Base-by-base conservation (phyloP, 2,113 vertebrate species). In the Mus musculus region DNA sequence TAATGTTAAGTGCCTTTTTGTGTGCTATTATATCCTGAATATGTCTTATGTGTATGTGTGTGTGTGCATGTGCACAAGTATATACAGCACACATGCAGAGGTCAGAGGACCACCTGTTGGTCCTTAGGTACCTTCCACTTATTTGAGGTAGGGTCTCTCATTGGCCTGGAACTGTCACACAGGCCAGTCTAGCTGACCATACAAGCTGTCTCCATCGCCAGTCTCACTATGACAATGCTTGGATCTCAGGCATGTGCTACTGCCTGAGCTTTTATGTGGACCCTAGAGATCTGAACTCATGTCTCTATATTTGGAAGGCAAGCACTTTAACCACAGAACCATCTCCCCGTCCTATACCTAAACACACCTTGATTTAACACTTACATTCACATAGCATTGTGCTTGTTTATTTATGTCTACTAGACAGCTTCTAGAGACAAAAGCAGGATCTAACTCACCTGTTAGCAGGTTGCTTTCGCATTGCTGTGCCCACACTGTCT, bases 361-460 rank as follows among this genome's bases (percentile, higher is more conserved):
- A 77, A 88, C 24, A 42, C 90, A 90, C 75, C 46, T 93, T 95
- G 93, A 95, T 69, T 67, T 89, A 80, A 80, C 14, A 67, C 6
- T 49, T 67, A n/a, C 91, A n/a, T 78, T 89, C 42, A 90, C 71
- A 46, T 94, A 28, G n/a, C 22, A 56, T 77, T 84, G 16, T 93
- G 39, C 73, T 88, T 95, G 39, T 93, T 77, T 78, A 39, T 88
- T 39, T 73, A 9, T 97, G 72, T 49, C 16, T n/a, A 82, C 28
- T 81, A 85, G 26, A 67, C 12, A 81, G 52, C 11, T 86, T 30
- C 36, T 96, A 39, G 46, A 72, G 26, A 33, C 16, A 76, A 78
- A 61, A 93, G 85, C 9, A 88, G 42, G 81, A 7, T 93, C 88
- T 95, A 80, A 42, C 42, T 93, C 39, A 90, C 75, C 36, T 59